Conservation (phyloP, 2,113 vertebrate genomes). For the Vulpes vulpes region DNA sequence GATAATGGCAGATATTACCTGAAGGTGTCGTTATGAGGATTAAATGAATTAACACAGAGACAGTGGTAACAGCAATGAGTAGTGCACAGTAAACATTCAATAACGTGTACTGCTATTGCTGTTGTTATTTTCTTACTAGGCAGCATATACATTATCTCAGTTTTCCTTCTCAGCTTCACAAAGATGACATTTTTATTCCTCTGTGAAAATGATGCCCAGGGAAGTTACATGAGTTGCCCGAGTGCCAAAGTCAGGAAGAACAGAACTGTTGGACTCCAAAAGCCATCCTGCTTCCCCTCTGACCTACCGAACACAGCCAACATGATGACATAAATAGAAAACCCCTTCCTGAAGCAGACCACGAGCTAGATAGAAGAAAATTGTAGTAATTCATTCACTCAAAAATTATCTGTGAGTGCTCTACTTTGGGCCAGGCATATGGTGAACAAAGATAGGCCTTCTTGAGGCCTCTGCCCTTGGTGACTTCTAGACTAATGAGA, state of each 20-base stretch:
- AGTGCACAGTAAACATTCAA: not conserved
- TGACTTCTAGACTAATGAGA: conserved; percentile 36
- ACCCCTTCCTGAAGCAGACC: not conserved
- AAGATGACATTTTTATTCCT: not conserved
- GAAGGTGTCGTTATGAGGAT: not conserved
- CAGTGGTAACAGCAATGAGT: not conserved
- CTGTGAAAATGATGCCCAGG: not conserved
- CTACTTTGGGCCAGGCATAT: not conserved
- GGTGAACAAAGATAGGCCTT: conserved; percentile 1
- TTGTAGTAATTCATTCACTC: not conserved
- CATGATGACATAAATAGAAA: not conserved
- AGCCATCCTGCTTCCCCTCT: not conserved
- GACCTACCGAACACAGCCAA: not conserved
- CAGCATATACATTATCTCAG: not conserved
- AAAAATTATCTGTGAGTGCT: not conserved
- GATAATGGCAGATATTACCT: not conserved
- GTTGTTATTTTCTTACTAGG: not conserved
- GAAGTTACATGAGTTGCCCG: not conserved
- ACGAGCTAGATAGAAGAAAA: not conserved
- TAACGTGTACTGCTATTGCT: not conserved
- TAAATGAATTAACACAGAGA: not conserved
- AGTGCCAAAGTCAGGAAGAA: not conserved
- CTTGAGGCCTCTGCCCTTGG: not conserved
- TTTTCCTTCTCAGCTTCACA: not conserved
- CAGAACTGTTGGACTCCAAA: not conserved